Evolutionary conservation across 2,888 invertebrate genomes (phyloP), one percentile per base, ranked within the genome.

Genomic region (Xanthia togata): DNA sequence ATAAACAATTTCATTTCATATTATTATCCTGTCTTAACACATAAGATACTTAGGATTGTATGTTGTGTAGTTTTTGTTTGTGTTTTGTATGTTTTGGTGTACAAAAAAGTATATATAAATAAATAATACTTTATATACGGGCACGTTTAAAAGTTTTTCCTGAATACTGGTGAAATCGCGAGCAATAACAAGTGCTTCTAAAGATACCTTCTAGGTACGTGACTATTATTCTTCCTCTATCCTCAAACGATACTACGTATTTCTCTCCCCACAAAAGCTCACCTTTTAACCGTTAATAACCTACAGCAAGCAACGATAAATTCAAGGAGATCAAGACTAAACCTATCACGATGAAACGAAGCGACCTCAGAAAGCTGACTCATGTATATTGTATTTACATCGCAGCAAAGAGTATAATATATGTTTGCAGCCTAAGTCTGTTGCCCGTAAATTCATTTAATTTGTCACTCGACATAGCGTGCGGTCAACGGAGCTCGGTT

Each of bases 381-480:
- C 79, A 82, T 73, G 85, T 81, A 84, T 70, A 81, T 84, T 80
- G 81, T 84, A 76, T 85, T 82, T 73, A 82, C 85, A 85, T 76
- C 70, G 83, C 38, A 60, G 73, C 80, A 85, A 73, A 86, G 72
- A 84, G 75, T 83, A 78, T 83, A 75, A 84, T 80, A 83, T 84
- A 85, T 78, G 86, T 83, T 70, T 75, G 79, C 78, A 84, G 83
- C 73, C 79, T 82, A 82, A 82, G 89, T 83, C 90, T 89, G 90
- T 81, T 83, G 86, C 81, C 88, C 90, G 91, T 91, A 91, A 92
- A 92, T 93, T 93, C 89, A 94, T 94, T 94, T 92, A 93, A 94
- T 94, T 94, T 94, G 94, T 93, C 91, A 91, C 90, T 87, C 85
- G 88, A 89, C 89, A 84, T 89, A 87, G 88, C 87, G 92, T 90